Conservation (phyloP, 2,888 invertebrate species). For the Drosophila vallismaia region DNA sequence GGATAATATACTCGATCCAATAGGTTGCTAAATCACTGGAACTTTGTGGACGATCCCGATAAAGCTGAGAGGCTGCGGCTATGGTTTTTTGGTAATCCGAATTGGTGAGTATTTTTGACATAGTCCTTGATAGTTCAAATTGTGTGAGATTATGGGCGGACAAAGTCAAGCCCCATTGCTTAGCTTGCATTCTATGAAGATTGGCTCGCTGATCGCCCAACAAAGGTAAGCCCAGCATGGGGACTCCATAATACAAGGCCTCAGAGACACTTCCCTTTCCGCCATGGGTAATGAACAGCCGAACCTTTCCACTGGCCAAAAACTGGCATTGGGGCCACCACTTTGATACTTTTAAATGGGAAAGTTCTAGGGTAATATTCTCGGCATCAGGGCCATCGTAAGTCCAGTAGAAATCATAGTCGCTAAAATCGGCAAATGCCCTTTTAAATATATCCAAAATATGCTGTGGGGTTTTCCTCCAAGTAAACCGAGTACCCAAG, state of each 20-base stretch:
- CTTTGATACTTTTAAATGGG: conserved; percentile 80
- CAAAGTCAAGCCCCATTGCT: conserved; percentile 84
- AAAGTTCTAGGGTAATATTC: conserved; percentile 13
- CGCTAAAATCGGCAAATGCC: conserved; percentile 45
- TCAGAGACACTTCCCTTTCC: conserved; percentile 91
- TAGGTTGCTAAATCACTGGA: conserved; percentile 84
- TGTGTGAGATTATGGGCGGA: conserved; percentile 40
- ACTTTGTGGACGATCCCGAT: conserved; percentile 85
- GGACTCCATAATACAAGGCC: conserved; percentile 90
- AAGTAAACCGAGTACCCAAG: conserved; percentile 66
- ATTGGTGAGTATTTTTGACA: conserved; percentile 55
- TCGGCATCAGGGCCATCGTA: conserved; percentile 59
- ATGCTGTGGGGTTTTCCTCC: conserved; percentile 39
- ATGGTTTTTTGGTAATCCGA: conserved; percentile 47
- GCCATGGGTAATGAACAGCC: conserved; percentile 81
- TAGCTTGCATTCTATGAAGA: conserved; percentile 88
- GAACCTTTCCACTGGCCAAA: conserved; percentile 88
- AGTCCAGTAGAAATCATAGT: conserved; percentile 68
- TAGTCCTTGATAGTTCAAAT: conserved; percentile 34
- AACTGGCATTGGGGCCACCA: conserved; percentile 88
- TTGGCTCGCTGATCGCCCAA: conserved; percentile 92
- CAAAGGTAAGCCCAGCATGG: conserved; percentile 89
- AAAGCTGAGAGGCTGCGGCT: conserved; percentile 81
- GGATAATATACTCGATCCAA: conserved; percentile 86
- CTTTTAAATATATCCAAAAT: conserved; percentile 39